A percentile compares a stretch with the other conserved stretches of the same genome.
These are phyloP conservation scores for Lordiphosa fenestrarum DNA, from an alignment of 2,888 invertebrate species.

Conservation along the genomic window DNA sequence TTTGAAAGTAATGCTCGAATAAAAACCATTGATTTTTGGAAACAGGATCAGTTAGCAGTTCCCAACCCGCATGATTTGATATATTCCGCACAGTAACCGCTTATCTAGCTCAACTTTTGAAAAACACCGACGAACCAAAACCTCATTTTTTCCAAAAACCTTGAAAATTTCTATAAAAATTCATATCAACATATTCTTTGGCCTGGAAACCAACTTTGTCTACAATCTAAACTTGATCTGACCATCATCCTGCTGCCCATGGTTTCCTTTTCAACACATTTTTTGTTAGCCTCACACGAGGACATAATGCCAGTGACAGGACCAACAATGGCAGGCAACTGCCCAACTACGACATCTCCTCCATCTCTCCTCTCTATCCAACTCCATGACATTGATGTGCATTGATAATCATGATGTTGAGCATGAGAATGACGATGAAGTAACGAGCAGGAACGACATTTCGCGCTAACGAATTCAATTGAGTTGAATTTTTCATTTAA, in stretches of 20 bases:
- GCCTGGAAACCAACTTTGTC: too few relatives aligned
- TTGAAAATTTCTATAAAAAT: too few relatives aligned
- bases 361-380: conserved; percentile 1
- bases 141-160: too few relatives aligned
- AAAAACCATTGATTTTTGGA: too few relatives aligned
- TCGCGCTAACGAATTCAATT: conserved; percentile 79
- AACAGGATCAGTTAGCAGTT: too few relatives aligned
- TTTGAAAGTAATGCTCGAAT: too few relatives aligned
- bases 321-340: conserved; percentile 26
- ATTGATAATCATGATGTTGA: conserved; percentile 25
- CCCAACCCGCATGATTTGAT: too few relatives aligned
- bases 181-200: too few relatives aligned
- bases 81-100: too few relatives aligned
- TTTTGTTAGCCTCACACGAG: not conserved
- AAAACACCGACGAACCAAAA: too few relatives aligned
- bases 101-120: too few relatives aligned
- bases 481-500: conserved; percentile 78
- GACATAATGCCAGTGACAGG: conserved; percentile 1
- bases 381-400: conserved; percentile 39
- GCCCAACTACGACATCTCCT: conserved; percentile 1
- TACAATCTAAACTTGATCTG: too few relatives aligned
- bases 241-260: not conserved
- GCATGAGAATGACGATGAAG: conserved; percentile 35
- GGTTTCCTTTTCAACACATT: conserved; percentile 18
- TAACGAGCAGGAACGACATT: conserved; percentile 71